A percentile compares a stretch with the other conserved stretches of the same genome.
Conservation (phyloP, 2,797 vertebrate species). For the Euphonia xanthogaster region DNA sequence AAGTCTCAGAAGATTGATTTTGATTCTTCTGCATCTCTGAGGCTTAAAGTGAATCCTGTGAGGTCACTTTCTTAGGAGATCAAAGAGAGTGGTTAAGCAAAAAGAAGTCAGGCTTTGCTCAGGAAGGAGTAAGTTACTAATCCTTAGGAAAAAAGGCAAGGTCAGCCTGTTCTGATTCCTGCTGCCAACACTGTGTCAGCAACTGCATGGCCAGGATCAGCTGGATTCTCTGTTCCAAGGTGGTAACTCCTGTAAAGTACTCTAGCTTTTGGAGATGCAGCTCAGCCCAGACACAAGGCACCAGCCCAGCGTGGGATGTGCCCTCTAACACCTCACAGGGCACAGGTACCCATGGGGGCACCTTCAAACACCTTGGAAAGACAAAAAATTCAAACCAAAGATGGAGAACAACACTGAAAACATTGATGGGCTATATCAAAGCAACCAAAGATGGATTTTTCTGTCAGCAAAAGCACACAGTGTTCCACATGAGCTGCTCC, state of each 20-base stretch:
- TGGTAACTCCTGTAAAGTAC: background rate
- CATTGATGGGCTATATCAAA: background rate
- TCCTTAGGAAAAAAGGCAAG: background rate
- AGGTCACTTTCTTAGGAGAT: background rate
- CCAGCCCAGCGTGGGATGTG: background rate
- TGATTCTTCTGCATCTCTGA: background rate
- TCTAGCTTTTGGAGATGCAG: background rate
- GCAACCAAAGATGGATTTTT: background rate
- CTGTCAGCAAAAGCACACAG: background rate
- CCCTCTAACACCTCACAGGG: background rate
- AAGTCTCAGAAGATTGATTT: background rate
- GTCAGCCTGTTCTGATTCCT: background rate
- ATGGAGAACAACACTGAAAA: background rate
- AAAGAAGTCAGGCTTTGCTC: background rate
- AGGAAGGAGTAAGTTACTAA: background rate
- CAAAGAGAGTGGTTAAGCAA: background rate
- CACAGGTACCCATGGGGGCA: background rate
- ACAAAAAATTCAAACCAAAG: background rate
- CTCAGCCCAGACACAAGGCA: background rate
- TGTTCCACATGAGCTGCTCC: background rate
- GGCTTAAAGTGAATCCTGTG: background rate
- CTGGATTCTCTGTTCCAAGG: background rate
- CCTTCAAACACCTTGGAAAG: background rate
- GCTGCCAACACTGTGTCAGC: background rate
- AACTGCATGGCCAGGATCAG: background rate